Conservation (phyloP, 2,797 vertebrate genomes). For the Neosilurus hyrtlii region DNA sequence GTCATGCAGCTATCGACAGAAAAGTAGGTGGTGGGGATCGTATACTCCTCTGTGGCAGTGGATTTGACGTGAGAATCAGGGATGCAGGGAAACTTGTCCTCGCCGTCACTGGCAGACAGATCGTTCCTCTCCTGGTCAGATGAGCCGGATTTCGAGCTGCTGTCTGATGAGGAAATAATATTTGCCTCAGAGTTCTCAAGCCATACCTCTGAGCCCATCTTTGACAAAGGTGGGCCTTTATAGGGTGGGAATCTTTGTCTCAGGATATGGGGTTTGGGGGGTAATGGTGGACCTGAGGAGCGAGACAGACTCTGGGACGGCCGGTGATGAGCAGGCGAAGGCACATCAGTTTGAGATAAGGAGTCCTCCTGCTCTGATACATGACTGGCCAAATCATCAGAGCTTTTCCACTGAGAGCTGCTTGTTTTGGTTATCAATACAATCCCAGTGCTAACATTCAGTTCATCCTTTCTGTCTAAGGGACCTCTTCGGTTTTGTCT, state of each 20-base stretch:
- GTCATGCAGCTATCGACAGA: conserved; percentile 96
- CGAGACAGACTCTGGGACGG: conserved; percentile 57
- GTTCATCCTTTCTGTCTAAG: conserved; percentile 56
- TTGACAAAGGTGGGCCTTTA: background rate
- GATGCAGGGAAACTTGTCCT: conserved; percentile 65
- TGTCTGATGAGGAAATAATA: conserved; percentile 62
- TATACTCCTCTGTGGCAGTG: conserved; percentile 59
- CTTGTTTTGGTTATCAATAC: conserved; percentile 68
- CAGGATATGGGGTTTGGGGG: conserved; percentile 77
- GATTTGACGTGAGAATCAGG: conserved; percentile 53
- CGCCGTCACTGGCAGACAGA: conserved; percentile 72
- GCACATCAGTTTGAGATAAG: background rate
- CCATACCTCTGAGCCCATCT: conserved; percentile 48
- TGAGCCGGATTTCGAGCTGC: conserved; percentile 74
- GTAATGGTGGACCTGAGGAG: conserved; percentile 75
- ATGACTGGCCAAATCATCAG: conserved; percentile 67
- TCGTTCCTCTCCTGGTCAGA: conserved; percentile 74
- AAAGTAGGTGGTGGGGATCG: conserved; percentile 89
- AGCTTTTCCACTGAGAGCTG: conserved; percentile 77
- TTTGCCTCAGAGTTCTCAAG: conserved; percentile 51
- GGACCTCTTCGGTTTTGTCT: conserved; percentile 64
- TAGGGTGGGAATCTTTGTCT: conserved; percentile 10
- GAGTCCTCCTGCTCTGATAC: conserved; percentile 70
- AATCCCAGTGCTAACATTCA: conserved; percentile 57
- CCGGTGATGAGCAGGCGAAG: conserved; percentile 49